These are phyloP conservation scores for Zelleria hepariella DNA, from an alignment of 2,888 invertebrate genomes.

Conservation along the genomic window DNA sequence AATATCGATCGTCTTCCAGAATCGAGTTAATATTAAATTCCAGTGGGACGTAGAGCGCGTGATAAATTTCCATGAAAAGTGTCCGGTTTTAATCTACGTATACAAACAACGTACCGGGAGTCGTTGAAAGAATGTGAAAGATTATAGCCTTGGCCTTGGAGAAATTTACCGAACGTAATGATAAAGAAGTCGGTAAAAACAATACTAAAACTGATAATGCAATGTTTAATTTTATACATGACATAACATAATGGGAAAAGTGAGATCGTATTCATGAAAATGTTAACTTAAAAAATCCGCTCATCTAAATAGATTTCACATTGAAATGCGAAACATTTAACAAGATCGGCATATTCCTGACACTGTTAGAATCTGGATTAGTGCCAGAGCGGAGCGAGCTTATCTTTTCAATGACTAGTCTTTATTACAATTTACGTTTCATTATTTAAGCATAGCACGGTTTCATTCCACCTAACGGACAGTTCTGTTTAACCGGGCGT, in stretches of 20 bases:
- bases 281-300: background rate
- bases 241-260: background rate
- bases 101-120: conserved; percentile 9
- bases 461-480: conserved; percentile 25
- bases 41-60: background rate
- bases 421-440: conserved; percentile 20
- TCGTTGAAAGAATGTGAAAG: conserved; percentile 16
- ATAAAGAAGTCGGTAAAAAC: conserved; percentile 39
- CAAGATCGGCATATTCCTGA: conserved; percentile 14
- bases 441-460: conserved; percentile 21
- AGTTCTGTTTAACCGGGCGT: conserved; percentile 34
- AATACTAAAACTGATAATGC: background rate
- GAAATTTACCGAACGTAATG: conserved; percentile 26
- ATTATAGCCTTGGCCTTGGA: conserved; percentile 46
- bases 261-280: background rate
- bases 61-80: background rate
- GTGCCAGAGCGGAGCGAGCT: conserved; percentile 21
- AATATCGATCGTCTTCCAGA: too few relatives aligned
- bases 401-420: conserved; percentile 15
- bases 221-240: background rate
- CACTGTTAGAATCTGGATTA: conserved; percentile 25
- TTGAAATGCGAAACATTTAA: conserved; percentile 12
- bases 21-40: too few relatives aligned
- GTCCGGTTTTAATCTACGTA: background rate
- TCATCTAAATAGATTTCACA: background rate